Percentiles rank a stretch among this genome's conserved stretches.
These are phyloP conservation scores for Eilema griseolum DNA, from an alignment of 2,888 invertebrate genomes.

Conservation along the genomic window DNA sequence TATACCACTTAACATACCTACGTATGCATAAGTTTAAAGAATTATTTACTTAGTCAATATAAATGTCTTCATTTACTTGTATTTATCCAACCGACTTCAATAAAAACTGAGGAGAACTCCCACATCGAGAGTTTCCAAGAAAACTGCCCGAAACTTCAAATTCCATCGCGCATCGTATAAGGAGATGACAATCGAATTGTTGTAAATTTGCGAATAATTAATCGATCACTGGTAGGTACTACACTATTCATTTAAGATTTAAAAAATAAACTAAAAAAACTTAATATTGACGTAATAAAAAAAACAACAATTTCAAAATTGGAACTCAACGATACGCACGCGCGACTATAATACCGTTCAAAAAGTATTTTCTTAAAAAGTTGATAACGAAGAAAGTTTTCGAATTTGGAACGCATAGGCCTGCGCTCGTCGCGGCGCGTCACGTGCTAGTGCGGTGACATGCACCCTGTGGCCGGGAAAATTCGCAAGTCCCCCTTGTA, in stretches of 20 bases:
- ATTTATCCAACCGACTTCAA: slow-evolving; percentile 56
- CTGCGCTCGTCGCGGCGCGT: slow-evolving; percentile 79
- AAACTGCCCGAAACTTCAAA: slow-evolving; percentile 75
- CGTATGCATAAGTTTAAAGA: slow-evolving; percentile 38
- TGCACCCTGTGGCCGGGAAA: slow-evolving; percentile 75
- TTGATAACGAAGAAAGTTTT: slow-evolving; percentile 50
- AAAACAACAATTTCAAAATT: slow-evolving; percentile 21
- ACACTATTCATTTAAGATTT: slow-evolving; percentile 57
- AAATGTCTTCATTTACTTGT: slow-evolving; percentile 79
- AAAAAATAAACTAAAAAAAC: slow-evolving; percentile 42
- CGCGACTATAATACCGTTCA: slow-evolving; percentile 24
- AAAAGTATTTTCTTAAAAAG: slow-evolving; percentile 34
- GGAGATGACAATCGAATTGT: slow-evolving; percentile 67
- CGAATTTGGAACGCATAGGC: slow-evolving; percentile 73
- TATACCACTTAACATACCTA: slow-evolving; percentile 27
- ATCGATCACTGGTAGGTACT: slow-evolving; percentile 50
- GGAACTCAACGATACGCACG: slow-evolving; percentile 22
- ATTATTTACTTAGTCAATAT: slow-evolving; percentile 73
- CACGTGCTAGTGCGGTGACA: slow-evolving; percentile 81
- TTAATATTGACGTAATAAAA: slow-evolving; percentile 20
- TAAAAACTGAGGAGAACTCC: slow-evolving; percentile 74
- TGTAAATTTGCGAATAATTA: slow-evolving; percentile 62
- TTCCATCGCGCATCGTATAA: slow-evolving; percentile 77
- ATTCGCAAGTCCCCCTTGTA: slow-evolving; percentile 74
- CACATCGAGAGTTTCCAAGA: slow-evolving; percentile 79